A percentile compares a stretch with the other conserved stretches of the same genome.
These are phyloP conservation scores for Calosoma granatense DNA, from an alignment of 1,140 invertebrate genomes.

Conservation along the genomic window DNA sequence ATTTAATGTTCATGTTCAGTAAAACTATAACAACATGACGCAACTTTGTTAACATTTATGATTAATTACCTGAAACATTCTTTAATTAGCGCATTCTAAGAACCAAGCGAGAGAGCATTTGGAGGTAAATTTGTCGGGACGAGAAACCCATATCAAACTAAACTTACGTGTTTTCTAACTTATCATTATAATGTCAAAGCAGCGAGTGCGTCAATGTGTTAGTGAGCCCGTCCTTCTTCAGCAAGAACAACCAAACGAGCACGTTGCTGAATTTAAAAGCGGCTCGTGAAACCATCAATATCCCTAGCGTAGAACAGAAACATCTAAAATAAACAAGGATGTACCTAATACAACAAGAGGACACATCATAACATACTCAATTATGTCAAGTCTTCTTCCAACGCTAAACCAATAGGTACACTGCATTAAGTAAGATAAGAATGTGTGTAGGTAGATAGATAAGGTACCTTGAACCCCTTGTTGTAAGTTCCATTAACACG, in stretches of 20 bases:
- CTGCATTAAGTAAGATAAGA: too few species aligned
- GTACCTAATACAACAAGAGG: too few species aligned
- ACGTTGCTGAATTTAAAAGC: background rate
- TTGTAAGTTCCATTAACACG: too few species aligned
- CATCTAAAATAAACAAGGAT: too few species aligned
- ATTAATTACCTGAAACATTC: slow-evolving; percentile 15
- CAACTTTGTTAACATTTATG: slow-evolving; percentile 2
- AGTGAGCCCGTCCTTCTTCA: background rate
- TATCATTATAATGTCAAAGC: slow-evolving; percentile 7
- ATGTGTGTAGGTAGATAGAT: too few species aligned
- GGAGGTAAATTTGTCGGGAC: background rate
- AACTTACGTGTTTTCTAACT: slow-evolving; percentile 6
- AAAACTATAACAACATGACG: background rate
- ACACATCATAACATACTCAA: too few species aligned
- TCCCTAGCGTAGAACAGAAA: too few species aligned
- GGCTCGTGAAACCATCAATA: too few species aligned
- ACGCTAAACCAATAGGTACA: too few species aligned
- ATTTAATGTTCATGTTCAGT: too few species aligned
- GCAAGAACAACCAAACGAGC: background rate
- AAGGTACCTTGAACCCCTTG: too few species aligned
- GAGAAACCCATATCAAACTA: slow-evolving; percentile 17
- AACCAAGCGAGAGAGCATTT: slow-evolving; percentile 2
- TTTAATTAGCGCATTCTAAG: slow-evolving; percentile 14
- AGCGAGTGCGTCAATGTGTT: background rate
- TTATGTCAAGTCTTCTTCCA: too few species aligned